Base-by-base conservation (phyloP, 2,797 vertebrate genomes). In the Dermochelys coriacea region DNA sequence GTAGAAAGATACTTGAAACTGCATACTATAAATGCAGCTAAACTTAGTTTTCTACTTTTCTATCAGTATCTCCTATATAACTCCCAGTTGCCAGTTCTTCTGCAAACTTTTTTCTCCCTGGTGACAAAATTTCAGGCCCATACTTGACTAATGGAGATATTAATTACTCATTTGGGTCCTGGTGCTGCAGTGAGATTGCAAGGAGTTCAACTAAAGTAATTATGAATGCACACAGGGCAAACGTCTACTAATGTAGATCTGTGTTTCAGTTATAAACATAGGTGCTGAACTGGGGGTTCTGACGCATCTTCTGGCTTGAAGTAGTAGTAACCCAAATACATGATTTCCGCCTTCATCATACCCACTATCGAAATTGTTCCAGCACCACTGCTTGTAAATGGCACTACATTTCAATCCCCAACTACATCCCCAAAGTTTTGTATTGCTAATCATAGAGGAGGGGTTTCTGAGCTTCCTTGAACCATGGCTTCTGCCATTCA, bases 11-110 rank as follows among this genome's bases (percentile, higher is more conserved):
- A 55, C 5, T 49, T 79, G 27, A 12, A 14, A 21, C 59, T 50
- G 7, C 47, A 3, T 79, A 79, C 6, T 59, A 71, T 34, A 78
- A 50, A 14, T 49, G 5, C 14, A 83, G 5, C 4, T 78, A 31
- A 71, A 25, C 18, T 83, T 4, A 25, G 27, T 1, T 1, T 47
- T 74, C 12, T 11, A 29, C 34, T 1, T 1, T 75, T 74, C 41
- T 18, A 27, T 10, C 10, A 3, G 19, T 31, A 21, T 51, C 61
- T 86, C 86, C 47, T 15, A 11, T 1, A 45, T 47, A 45, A 45
- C 68, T 27, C 37, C 23, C 21, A 12, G 3, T 74, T 18, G 51
- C 55, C 57, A 10, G 11, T 45, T 41, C 37, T 74, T 71, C 37
- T 45, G 37, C 0, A 18, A 61, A 6, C 7, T 68, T 74, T 86